Conservation (phyloP, 2,797 vertebrate species). For the Xerus rutilus region DNA sequence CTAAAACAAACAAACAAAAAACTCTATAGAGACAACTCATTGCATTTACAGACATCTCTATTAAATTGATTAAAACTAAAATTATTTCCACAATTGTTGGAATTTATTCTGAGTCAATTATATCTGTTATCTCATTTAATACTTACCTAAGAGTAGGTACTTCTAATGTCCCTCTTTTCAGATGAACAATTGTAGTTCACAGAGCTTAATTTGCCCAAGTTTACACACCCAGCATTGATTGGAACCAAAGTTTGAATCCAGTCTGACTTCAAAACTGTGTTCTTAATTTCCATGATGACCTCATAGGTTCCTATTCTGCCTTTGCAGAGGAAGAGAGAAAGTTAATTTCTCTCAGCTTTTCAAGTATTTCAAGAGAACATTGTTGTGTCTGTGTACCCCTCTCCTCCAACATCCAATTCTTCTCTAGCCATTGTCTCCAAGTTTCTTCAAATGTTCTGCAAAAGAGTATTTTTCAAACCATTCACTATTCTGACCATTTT, state of each 20-base stretch:
- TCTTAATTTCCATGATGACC: neutral
- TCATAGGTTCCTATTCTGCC: neutral
- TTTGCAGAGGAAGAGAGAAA: neutral
- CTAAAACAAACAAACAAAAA: neutral
- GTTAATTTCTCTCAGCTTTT: neutral
- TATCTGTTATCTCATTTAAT: neutral
- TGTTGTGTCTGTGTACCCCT: neutral
- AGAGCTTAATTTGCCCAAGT: neutral
- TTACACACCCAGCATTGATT: neutral
- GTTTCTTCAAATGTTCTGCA: neutral
- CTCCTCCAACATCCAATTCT: neutral
- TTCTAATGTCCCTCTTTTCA: conserved; percentile 26
- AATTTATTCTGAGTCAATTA: neutral
- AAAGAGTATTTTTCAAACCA: neutral
- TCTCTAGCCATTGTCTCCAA: neutral
- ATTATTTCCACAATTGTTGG: neutral
- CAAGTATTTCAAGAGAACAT: neutral
- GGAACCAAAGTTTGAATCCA: conserved; percentile 23
- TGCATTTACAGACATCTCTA: conserved; percentile 35
- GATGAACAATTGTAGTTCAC: neutral
- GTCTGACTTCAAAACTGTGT: neutral
- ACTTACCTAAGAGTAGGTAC: neutral
- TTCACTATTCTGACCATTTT: neutral
- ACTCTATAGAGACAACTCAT: neutral
- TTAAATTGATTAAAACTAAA: neutral